Base-by-base conservation (phyloP, 1,140 invertebrate genomes). In the Heliconius hewitsoni region DNA sequence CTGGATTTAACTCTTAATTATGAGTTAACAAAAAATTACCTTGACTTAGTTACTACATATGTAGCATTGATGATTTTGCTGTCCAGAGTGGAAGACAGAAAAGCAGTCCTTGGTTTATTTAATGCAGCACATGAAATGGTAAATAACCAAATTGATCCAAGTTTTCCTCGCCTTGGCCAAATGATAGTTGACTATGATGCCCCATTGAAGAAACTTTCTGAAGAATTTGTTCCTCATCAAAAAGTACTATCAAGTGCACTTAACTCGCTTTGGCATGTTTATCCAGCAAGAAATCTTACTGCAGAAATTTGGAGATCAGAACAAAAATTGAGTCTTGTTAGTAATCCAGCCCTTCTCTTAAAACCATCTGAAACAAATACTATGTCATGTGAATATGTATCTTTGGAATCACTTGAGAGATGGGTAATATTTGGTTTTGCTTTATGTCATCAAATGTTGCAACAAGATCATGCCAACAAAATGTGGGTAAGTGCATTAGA, bases 101-200 rank as follows among this genome's bases (percentile, higher is more conserved):
- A 99, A 95, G 98, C 98, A 11, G 98, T 99, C 9, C 94, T 99
- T 27, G 99, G 99, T 1, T 95, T 99, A 3, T 99, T 99, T 89
- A 99, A 99, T 95, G 98, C 98, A 71, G 99, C 99, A 11, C 98
- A 99, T 95, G 99, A 99, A 95, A 97, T 99, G 96, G 97, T 98
- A 23, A 97, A 99, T 91, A 98, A 96, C 86, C 97, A 98, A 87
- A 97, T 97, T 60, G 99, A 99, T 94, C 95, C 96, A 1, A 98
- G 98, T 86, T 99, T 99, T 95, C 99, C 98, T 16, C 95, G 98
- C 27, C 94, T 99, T 39, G 99, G 99, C 0, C 98, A 99, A 94
- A 97, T 99, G 97, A 99, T 99, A 77, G 96, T 99, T 85, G 99
- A 99, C 89, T 99, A 99, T 94, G 99, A 99, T 94, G 95, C 96